These are phyloP conservation scores for Campoletis sonorensis DNA, from an alignment of 1,140 invertebrate species.

Conservation along the genomic window DNA sequence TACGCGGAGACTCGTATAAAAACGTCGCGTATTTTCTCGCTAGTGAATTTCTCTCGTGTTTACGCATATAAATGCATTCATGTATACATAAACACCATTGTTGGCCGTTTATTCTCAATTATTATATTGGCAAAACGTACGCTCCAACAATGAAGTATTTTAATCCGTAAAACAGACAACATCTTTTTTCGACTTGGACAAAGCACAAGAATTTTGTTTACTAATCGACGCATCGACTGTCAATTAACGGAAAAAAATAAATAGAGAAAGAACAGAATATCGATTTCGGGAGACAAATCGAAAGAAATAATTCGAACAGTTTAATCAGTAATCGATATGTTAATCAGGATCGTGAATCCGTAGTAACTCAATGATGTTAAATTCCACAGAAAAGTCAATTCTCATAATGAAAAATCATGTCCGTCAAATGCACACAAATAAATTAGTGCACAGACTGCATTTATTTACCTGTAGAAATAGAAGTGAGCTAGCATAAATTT, in stretches of 20 bases:
- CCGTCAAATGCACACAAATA: too few species aligned
- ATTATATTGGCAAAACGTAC: slow-evolving; percentile 14
- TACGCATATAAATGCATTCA: not conserved
- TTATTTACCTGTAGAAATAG: too few species aligned
- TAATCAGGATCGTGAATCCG: too few species aligned
- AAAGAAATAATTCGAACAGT: too few species aligned
- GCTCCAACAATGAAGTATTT: slow-evolving; percentile 10
- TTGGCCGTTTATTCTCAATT: slow-evolving; percentile 49
- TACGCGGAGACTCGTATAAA: slow-evolving; percentile 68
- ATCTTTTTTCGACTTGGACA: not conserved
- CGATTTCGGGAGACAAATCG: not conserved
- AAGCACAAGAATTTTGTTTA: not conserved
- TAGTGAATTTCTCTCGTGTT: slow-evolving; percentile 40
- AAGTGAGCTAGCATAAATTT: too few species aligned
- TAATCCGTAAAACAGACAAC: not conserved
- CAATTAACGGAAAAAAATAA: not conserved
- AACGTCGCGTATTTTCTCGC: slow-evolving; percentile 69
- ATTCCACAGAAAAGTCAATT: too few species aligned
- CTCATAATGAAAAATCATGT: too few species aligned
- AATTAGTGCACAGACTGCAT: too few species aligned
- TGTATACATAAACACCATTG: slow-evolving; percentile 32
- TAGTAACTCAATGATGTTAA: too few species aligned
- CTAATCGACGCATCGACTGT: not conserved
- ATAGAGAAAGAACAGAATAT: not conserved
- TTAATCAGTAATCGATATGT: too few species aligned